These are phyloP conservation scores for Crotalus viridis DNA, from an alignment of 2,113 vertebrate genomes.

Conservation along the genomic window DNA sequence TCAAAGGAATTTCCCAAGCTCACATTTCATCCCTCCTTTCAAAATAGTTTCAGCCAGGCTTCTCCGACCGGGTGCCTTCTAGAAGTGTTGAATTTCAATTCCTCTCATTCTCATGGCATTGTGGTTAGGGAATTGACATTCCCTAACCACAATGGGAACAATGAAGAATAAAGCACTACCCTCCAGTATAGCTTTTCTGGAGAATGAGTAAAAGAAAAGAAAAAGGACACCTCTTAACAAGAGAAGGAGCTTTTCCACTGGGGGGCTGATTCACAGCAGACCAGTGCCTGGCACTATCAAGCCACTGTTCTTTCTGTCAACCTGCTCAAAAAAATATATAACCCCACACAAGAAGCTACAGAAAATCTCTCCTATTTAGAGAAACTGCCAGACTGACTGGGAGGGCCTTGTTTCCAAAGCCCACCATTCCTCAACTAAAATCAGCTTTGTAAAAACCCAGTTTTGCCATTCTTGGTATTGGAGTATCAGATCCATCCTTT, in stretches of 20 bases:
- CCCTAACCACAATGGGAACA: not conserved
- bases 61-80: not conserved
- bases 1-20: not conserved
- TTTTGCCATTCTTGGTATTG: constrained; percentile 9
- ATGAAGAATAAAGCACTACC: not conserved
- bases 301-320: not conserved
- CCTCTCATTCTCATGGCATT: not conserved
- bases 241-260: constrained; percentile 26
- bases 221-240: constrained; percentile 26
- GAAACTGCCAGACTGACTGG: not conserved
- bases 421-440: constrained; percentile 21
- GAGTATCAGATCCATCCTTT: not conserved
- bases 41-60: not conserved
- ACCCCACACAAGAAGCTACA: not conserved
- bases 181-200: not conserved
- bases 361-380: not conserved
- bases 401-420: constrained; percentile 23
- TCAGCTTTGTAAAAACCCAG: constrained; percentile 21
- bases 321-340: not conserved
- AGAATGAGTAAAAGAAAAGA: not conserved
- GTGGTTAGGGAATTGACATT: not conserved
- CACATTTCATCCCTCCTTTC: not conserved
- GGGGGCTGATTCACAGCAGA: constrained; percentile 20
- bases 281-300: constrained; percentile 34
- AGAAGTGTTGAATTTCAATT: not conserved